Evolutionary conservation across 1,140 invertebrate species (phyloP).

Genomic region (Teleogryllus occipitalis): DNA sequence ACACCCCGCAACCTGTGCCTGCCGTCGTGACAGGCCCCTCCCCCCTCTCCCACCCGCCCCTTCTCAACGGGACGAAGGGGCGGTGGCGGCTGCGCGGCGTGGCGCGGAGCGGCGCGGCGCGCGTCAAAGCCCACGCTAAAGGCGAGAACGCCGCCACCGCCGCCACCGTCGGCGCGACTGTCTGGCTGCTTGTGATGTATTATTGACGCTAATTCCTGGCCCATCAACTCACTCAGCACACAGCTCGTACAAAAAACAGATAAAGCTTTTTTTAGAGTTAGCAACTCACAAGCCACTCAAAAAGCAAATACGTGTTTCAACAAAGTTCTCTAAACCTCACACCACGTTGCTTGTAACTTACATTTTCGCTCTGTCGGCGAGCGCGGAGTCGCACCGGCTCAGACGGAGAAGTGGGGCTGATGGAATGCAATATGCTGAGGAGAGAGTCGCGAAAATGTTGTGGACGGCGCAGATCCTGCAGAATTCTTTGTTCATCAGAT

Average conservation of each 20-base stretch:
- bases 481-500: too few relatives aligned
- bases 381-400: neutral
- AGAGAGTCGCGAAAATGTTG: neutral
- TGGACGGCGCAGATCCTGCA: neutral
- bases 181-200: neutral
- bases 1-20: too few relatives aligned
- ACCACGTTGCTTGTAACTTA: neutral
- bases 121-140: neutral
- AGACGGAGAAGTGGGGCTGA: neutral
- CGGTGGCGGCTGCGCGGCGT: too few relatives aligned
- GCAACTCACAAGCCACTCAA: neutral
- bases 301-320: constrained; percentile 5
- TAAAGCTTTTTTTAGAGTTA: constrained; percentile 1
- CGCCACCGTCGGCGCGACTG: neutral
- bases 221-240: neutral
- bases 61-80: too few relatives aligned
- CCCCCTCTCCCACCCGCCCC: too few relatives aligned
- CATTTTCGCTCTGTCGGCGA: neutral
- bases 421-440: neutral
- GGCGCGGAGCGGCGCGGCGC: too few relatives aligned
- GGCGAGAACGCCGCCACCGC: neutral
- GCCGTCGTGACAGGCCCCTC: too few relatives aligned
- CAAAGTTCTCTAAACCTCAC: neutral
- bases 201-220: neutral
- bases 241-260: neutral